A percentile compares a stretch with the other conserved stretches of the same genome.
Evolutionary conservation across 2,888 invertebrate species (phyloP).

Genomic region (Exephanes ischioxanthus): DNA sequence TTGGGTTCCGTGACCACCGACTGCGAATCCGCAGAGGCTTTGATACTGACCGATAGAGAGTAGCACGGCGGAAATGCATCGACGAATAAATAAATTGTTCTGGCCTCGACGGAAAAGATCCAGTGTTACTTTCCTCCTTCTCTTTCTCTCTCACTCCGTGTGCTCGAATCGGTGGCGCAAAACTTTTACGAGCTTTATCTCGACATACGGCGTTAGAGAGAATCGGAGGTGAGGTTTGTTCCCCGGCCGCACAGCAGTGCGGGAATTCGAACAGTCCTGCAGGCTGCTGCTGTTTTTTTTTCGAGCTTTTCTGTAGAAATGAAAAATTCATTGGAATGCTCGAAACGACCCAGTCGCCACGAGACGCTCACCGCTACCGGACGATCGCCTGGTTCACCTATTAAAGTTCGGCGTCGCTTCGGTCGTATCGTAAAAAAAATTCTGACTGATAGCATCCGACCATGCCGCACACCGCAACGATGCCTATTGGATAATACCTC

Average conservation of each 20-base stretch:
- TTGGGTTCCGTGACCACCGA: constrained; percentile 13
- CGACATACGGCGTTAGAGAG: constrained; percentile 50
- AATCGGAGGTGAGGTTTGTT: constrained; percentile 52
- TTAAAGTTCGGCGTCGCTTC: constrained; percentile 36
- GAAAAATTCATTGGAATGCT: constrained; percentile 60
- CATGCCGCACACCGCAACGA: neutral
- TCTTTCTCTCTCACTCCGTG: constrained; percentile 23
- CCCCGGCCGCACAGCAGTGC: constrained; percentile 22
- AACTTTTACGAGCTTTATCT: constrained; percentile 68
- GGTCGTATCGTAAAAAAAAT: constrained; percentile 35
- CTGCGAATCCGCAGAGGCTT: neutral
- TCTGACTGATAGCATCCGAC: constrained; percentile 7
- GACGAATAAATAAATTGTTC: constrained; percentile 63
- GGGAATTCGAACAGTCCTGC: constrained; percentile 56
- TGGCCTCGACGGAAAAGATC: constrained; percentile 49
- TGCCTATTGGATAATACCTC: constrained; percentile 13
- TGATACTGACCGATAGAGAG: constrained; percentile 24
- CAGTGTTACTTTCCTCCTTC: constrained; percentile 11
- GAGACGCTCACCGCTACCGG: constrained; percentile 29
- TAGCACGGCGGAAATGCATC: constrained; percentile 37
- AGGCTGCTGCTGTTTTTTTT: constrained; percentile 42
- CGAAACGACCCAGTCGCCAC: constrained; percentile 23
- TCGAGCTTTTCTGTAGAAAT: constrained; percentile 34
- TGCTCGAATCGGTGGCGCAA: constrained; percentile 39
- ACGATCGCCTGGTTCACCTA: constrained; percentile 43